These are phyloP conservation scores for Macropodus opercularis DNA, from an alignment of 2,797 vertebrate genomes.

Conservation along the genomic window DNA sequence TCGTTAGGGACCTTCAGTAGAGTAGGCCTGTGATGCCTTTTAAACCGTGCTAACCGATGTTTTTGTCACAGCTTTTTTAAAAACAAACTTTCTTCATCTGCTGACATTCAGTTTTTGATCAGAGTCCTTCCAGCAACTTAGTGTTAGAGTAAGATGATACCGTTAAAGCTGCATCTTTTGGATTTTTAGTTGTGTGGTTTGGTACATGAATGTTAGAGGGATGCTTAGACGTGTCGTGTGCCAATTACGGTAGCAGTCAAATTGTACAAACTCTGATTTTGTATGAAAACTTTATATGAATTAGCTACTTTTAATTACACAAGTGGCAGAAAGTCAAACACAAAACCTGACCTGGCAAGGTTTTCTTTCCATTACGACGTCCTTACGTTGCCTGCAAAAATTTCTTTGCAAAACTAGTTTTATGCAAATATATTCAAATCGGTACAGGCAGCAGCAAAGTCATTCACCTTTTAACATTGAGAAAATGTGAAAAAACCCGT, in stretches of 20 bases:
- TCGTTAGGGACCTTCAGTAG: slow-evolving; percentile 19
- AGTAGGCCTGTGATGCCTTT: slow-evolving; percentile 1
- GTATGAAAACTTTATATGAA: slow-evolving; percentile 72
- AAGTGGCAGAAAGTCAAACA: slow-evolving; percentile 58
- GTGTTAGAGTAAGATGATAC: slow-evolving; percentile 37
- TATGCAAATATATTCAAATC: slow-evolving; percentile 30
- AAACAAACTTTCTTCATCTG: slow-evolving; percentile 8
- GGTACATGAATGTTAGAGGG: slow-evolving; percentile 62
- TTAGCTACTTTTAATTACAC: slow-evolving; percentile 64
- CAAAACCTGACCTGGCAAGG: slow-evolving; percentile 54
- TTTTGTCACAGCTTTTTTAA: slow-evolving; percentile 1
- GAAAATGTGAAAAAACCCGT: slow-evolving; percentile 27
- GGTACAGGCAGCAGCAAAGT: slow-evolving; percentile 16
- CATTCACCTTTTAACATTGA: slow-evolving; percentile 4
- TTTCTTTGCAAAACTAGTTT: slow-evolving; percentile 29
- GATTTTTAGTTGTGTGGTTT: slow-evolving; percentile 57
- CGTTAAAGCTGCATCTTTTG: slow-evolving; percentile 50
- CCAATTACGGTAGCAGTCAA: slow-evolving; percentile 65
- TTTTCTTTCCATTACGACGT: slow-evolving; percentile 52
- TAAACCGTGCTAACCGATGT: slow-evolving; percentile 12
- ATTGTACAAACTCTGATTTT: slow-evolving; percentile 73
- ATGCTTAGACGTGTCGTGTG: slow-evolving; percentile 64
- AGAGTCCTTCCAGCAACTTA: slow-evolving; percentile 36
- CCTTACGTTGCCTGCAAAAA: slow-evolving; percentile 12
- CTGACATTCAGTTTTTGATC: slow-evolving; percentile 36